Base-by-base conservation (phyloP, 2,113 vertebrate genomes). In the Eretmochelys imbricata region DNA sequence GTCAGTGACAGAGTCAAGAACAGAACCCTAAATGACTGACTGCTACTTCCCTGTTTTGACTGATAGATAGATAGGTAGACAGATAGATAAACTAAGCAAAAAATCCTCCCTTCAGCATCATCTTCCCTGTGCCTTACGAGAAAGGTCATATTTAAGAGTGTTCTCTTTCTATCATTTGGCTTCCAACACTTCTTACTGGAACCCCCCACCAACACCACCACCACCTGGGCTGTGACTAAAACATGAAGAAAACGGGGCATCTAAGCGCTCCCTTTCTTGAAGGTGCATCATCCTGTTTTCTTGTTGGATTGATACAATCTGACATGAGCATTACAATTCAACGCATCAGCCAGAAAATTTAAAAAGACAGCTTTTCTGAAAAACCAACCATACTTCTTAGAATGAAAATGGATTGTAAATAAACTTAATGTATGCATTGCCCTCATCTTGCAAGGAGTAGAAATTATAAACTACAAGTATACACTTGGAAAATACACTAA, bases 241-340 rank as follows among this genome's bases (percentile, higher is more conserved):
- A 88, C 87, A 96, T 3, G 84, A 94, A 90, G 57, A 87, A 97
- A 94, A 96, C 92, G 85, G 46, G 83, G 8, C 91, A 96, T 95
- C 91, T 95, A 94, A 97, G 94, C 75, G 95, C 46, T 96, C 78
- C 29, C 72, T 95, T 94, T 94, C 91, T 93, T 94, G 85, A 94
- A 96, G 94, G 91, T 97, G 82, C 85, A 95, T 85, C 49, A 51
- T 95, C 91, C 78, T 83, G 79, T 93, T 98, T 96, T 80, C 82
- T 89, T 94, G 55, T 90, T 25, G 31, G 8, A 91, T 69, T 90
- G 96, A 97, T 91, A 38, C 35, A 95, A 88, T 82, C 93, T 97
- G 96, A 98, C 95, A 20, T 20, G 87, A 96, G 91, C 88, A 93
- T 27, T 98, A 92, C 76, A 97, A 97, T 97, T 95, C 95, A 97